phyloP scores from a whole-genome alignment of 2,797 vertebrate species.

The Anguilla pacifica region DNA sequence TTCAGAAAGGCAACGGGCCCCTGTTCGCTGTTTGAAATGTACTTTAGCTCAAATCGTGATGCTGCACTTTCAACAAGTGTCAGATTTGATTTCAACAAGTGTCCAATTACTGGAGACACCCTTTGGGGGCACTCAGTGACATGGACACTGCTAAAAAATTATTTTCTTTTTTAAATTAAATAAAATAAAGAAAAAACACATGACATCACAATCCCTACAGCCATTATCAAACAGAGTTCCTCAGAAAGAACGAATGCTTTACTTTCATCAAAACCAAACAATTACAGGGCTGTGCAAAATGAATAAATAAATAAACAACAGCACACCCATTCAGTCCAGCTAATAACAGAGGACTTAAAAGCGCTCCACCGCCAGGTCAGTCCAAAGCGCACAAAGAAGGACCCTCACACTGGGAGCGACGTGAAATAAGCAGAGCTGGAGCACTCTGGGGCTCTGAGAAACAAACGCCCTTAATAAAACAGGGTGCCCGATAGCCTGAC shows the following conservation, averaged over 20 bases:
- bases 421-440: background rate
- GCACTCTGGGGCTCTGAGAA: background rate
- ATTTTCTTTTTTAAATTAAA: too few relatives aligned
- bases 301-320: background rate
- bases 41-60: background rate
- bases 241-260: too few relatives aligned
- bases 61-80: conserved; percentile 2
- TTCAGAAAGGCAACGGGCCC: conserved; percentile 33
- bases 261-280: background rate
- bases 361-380: background rate
- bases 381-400: background rate
- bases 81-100: background rate
- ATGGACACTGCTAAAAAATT: background rate
- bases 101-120: background rate
- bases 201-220: background rate
- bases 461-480: background rate
- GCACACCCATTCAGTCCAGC: background rate
- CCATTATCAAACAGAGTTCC: conserved; percentile 5
- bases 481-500: background rate
- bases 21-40: background rate
- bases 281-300: background rate
- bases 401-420: background rate
- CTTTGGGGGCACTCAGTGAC: background rate
- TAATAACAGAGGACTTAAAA: background rate
- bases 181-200: background rate